A percentile compares a stretch with the other conserved stretches of the same genome.
phyloP scores from a whole-genome alignment of 2,888 invertebrate genomes.

The Phaonia tiefii region DNA sequence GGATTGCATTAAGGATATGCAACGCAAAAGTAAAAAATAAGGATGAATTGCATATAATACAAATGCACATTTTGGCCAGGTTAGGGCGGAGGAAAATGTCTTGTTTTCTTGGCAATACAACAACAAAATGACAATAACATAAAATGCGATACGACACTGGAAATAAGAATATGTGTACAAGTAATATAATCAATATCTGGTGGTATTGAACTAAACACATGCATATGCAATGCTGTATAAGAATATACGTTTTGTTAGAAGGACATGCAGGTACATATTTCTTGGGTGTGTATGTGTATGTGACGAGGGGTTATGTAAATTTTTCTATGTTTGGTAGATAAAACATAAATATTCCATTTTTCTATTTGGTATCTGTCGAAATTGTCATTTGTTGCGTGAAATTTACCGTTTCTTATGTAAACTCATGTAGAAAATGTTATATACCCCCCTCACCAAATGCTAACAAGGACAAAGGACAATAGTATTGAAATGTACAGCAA shows the following conservation, averaged over 20 bases:
- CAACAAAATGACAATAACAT: conserved; percentile 48
- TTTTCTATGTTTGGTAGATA: conserved; percentile 11
- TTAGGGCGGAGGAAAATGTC: background rate
- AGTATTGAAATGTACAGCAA: conserved; percentile 7
- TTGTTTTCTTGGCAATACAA: too few relatives aligned
- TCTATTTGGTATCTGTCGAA: conserved; percentile 71
- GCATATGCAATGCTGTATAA: background rate
- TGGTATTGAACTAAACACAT: too few relatives aligned
- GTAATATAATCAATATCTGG: conserved; percentile 60
- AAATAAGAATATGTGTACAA: background rate
- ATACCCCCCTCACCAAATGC: background rate
- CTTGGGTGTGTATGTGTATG: conserved; percentile 8
- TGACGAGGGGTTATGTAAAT: too few relatives aligned
- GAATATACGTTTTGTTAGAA: conserved; percentile 22
- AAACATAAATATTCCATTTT: conserved; percentile 47
- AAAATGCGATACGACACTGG: conserved; percentile 62
- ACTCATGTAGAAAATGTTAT: conserved; percentile 54
- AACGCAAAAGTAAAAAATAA: conserved; percentile 37
- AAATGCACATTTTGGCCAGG: background rate
- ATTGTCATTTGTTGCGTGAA: conserved; percentile 73
- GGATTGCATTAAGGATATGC: conserved; percentile 16
- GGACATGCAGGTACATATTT: conserved; percentile 15
- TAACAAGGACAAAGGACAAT: background rate
- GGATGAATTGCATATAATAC: conserved; percentile 46
- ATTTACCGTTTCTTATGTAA: conserved; percentile 76